Evolutionary conservation across 2,797 vertebrate species (phyloP), one percentile per base, ranked within the genome.

Genomic region (Helicolenus hilgendorfi): DNA sequence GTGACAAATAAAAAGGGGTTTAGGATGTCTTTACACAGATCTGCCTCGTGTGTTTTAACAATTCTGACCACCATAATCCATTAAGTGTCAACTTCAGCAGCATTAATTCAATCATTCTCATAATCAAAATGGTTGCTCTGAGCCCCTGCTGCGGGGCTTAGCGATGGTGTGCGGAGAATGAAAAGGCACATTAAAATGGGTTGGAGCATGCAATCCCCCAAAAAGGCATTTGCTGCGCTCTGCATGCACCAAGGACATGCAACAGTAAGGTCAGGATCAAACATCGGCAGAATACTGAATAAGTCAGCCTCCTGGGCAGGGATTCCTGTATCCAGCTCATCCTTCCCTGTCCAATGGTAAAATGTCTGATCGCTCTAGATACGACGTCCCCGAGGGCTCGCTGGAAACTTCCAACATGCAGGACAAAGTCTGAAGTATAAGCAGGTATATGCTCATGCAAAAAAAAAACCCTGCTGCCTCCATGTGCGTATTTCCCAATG

Each of bases 241-340:
- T 84, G 83, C 94, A 95, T 97, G 95, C 92, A 91, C 94, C 96
- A 96, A 97, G 96, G 96, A 97, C 96, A 90, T 92, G 92, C 92
- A 95, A 95, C 93, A 95, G 92, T 96, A 96, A 96, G 96, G 96
- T 97, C 95, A 95, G 94, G 93, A 95, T 96, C 94, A 96, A 84
- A 96, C 95, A 94, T 89, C 62, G 71, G 73, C 75, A 67, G 96
- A 96, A 97, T 97, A 96, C 95, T 87, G 95, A 97, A 88, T 89
- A 89, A 92, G 92, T 85, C 31, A 79, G 74, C 75, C 91, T 92
- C 86, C 53, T 86, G 92, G 85, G 91, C 89, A 74, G 85, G 84
- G 72, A 91, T 89, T 94, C 80, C 92, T 83, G 88, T 89, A 90
- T 93, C 83, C 72, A 41, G 70, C 85, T 90, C 89, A 89, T 85